Conservation (phyloP, 2,797 vertebrate species). For the Clarias fuscus region DNA sequence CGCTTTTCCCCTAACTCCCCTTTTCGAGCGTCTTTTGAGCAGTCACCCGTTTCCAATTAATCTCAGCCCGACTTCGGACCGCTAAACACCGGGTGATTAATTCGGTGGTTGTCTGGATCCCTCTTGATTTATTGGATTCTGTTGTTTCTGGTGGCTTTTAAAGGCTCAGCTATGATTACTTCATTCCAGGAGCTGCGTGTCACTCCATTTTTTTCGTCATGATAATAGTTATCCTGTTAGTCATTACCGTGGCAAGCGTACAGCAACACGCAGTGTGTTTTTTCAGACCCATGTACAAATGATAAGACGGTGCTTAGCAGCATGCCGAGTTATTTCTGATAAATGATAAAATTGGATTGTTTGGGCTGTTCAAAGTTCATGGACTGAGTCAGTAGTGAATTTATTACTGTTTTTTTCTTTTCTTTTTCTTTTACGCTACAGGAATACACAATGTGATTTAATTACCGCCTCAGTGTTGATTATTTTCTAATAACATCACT, state of each 20-base stretch:
- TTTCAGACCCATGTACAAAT: neutral
- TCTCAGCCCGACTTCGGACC: neutral
- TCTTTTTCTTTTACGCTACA: neutral
- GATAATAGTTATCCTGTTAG: neutral
- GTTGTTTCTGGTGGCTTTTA: neutral
- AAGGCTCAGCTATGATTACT: constrained; percentile 21
- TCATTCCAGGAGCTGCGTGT: constrained; percentile 2
- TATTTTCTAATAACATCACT: neutral
- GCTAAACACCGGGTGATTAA: constrained; percentile 2
- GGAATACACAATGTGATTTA: neutral
- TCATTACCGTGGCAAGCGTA: neutral
- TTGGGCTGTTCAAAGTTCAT: neutral
- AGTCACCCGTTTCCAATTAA: neutral
- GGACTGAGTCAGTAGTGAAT: neutral
- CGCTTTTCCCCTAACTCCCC: neutral
- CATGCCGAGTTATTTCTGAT: neutral
- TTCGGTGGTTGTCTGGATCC: constrained; percentile 11
- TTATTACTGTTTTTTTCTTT: neutral
- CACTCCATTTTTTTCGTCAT: neutral
- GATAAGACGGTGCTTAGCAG: neutral
- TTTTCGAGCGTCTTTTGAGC: neutral
- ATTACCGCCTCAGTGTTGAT: neutral
- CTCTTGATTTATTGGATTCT: constrained; percentile 5
- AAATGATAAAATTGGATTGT: neutral
- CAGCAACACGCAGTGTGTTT: neutral